Percentiles rank a stretch among this genome's conserved stretches.
phyloP scores from a whole-genome alignment of 2,888 invertebrate species.

The Tachina lurida region DNA sequence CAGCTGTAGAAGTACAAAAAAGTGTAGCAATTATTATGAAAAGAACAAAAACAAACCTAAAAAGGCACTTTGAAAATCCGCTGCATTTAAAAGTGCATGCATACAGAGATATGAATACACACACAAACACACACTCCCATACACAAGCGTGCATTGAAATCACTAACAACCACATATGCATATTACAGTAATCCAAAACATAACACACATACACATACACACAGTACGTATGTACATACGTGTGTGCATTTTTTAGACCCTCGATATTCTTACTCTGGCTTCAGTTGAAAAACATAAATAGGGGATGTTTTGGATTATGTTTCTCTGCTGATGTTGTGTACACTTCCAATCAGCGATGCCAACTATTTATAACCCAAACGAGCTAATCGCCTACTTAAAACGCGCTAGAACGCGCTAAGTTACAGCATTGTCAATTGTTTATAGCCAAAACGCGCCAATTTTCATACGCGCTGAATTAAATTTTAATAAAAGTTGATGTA shows the following conservation, averaged over 20 bases:
- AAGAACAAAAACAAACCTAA: constrained; percentile 31
- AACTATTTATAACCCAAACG: too few species aligned
- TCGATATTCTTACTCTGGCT: constrained; percentile 6
- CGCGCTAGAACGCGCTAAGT: too few species aligned
- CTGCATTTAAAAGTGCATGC: constrained; percentile 48
- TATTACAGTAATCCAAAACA: not conserved
- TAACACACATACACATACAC: not conserved
- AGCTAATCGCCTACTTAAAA: too few species aligned
- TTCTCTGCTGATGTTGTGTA: constrained; percentile 45
- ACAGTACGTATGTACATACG: not conserved
- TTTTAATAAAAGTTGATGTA: too few species aligned
- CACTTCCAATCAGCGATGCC: too few species aligned
- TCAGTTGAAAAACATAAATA: constrained; percentile 50
- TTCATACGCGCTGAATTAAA: too few species aligned
- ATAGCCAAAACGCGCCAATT: too few species aligned
- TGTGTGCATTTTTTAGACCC: constrained; percentile 22
- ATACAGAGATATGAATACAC: not conserved
- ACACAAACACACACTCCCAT: not conserved
- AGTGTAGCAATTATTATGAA: not conserved
- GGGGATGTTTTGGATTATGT: constrained; percentile 68
- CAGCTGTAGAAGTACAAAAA: not conserved
- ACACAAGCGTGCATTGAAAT: not conserved
- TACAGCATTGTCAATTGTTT: too few species aligned
- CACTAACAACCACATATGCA: not conserved
- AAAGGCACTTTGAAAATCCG: constrained; percentile 55